Evolutionary conservation across 2,113 vertebrate species (phyloP).

Genomic region (Pangasianodon hypophthalmus): DNA sequence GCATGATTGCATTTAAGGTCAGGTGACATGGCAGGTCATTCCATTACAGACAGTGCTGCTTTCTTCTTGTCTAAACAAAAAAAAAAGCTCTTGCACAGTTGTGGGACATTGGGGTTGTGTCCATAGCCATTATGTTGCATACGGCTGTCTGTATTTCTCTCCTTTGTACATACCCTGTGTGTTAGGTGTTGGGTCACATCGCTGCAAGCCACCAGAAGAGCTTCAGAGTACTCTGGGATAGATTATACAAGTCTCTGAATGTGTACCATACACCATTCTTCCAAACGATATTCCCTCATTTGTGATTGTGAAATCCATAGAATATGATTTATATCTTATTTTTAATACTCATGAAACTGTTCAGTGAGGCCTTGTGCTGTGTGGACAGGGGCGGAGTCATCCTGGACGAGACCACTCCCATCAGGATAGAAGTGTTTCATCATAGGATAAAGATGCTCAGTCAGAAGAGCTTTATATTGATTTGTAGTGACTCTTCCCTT

Average conservation of each 20-base stretch:
- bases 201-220: background rate
- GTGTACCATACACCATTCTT: background rate
- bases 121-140: background rate
- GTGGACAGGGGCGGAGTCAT: too few species aligned
- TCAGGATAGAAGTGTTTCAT: background rate
- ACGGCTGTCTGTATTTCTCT: background rate
- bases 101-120: background rate
- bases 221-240: background rate
- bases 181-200: background rate
- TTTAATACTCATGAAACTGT: background rate
- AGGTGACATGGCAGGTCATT: conserved; percentile 2
- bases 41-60: background rate
- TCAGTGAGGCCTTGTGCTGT: background rate
- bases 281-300: background rate
- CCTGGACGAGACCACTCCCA: background rate
- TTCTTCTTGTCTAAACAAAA: background rate
- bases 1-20: conserved; percentile 1
- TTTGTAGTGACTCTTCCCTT: background rate
- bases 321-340: background rate
- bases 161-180: background rate
- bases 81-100: background rate
- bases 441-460: background rate
- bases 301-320: background rate
- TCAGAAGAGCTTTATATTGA: background rate
- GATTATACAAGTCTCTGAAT: background rate